phyloP scores from a whole-genome alignment of 2,797 vertebrate genomes.

The Borostomias antarcticus region DNA sequence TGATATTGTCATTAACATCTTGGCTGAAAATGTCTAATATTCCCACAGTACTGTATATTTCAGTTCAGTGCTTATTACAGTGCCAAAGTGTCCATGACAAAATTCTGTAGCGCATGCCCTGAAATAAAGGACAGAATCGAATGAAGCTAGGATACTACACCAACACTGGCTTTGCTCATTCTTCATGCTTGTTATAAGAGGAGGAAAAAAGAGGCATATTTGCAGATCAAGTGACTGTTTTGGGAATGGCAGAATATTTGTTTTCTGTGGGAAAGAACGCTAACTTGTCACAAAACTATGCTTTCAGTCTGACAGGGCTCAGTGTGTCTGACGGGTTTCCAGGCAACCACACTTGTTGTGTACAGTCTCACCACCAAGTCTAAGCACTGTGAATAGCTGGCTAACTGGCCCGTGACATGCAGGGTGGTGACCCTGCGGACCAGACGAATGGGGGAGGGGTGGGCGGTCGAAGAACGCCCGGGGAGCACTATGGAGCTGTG shows the following conservation, averaged over 20 bases:
- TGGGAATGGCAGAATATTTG: constrained; percentile 68
- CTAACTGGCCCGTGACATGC: too few relatives aligned
- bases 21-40: too few relatives aligned
- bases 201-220: constrained; percentile 52
- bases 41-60: too few relatives aligned
- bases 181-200: constrained; percentile 69
- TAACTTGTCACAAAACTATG: constrained; percentile 69
- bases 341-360: constrained; percentile 53
- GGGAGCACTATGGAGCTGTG: too few relatives aligned
- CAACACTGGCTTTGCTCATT: constrained; percentile 57
- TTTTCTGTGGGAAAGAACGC: constrained; percentile 78
- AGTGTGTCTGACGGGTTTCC: constrained; percentile 63
- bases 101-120: too few relatives aligned
- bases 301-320: constrained; percentile 64
- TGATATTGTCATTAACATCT: not conserved
- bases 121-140: too few relatives aligned
- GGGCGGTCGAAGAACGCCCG: too few relatives aligned
- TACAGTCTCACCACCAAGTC: constrained; percentile 57
- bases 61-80: too few relatives aligned
- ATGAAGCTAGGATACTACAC: constrained; percentile 44
- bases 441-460: too few relatives aligned
- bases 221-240: constrained; percentile 64
- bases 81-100: too few relatives aligned
- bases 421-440: too few relatives aligned
- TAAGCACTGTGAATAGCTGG: constrained; percentile 55